Conservation (phyloP, 2,797 vertebrate genomes). For the Simalia tracyae region DNA sequence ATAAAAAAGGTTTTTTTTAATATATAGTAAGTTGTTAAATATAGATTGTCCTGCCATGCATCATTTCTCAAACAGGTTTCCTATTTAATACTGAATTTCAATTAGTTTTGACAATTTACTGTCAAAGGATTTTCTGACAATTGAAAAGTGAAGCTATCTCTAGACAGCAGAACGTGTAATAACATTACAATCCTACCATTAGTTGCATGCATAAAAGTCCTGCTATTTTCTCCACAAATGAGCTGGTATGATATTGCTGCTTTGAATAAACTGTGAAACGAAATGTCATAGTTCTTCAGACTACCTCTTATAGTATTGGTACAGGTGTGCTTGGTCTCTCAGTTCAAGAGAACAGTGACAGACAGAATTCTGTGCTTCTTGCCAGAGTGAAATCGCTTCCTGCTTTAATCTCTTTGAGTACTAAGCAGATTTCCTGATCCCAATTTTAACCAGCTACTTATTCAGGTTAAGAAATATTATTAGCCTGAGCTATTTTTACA, state of each 20-base stretch:
- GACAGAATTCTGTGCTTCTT: neutral
- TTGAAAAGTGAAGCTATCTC: neutral
- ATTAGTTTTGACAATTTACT: neutral
- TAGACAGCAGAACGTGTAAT: neutral
- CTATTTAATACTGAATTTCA: neutral
- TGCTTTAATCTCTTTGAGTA: neutral
- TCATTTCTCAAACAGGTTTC: neutral
- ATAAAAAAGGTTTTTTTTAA: neutral
- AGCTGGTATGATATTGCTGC: neutral
- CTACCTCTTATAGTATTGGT: neutral
- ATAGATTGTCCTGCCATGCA: neutral
- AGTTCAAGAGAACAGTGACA: neutral
- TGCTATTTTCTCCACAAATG: neutral
- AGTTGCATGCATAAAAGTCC: neutral
- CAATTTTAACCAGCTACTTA: neutral
- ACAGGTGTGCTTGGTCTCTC: neutral
- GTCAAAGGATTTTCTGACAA: neutral
- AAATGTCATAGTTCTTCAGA: neutral
- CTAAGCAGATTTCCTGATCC: neutral
- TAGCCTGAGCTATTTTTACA: neutral
- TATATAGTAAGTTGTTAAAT: neutral
- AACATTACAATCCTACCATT: neutral
- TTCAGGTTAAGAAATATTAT: neutral
- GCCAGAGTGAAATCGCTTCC: neutral
- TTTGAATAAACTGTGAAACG: neutral